Evolutionary conservation across 2,888 invertebrate species (phyloP), one percentile per base, ranked within the genome.

Genomic region (Patella pellucida): DNA sequence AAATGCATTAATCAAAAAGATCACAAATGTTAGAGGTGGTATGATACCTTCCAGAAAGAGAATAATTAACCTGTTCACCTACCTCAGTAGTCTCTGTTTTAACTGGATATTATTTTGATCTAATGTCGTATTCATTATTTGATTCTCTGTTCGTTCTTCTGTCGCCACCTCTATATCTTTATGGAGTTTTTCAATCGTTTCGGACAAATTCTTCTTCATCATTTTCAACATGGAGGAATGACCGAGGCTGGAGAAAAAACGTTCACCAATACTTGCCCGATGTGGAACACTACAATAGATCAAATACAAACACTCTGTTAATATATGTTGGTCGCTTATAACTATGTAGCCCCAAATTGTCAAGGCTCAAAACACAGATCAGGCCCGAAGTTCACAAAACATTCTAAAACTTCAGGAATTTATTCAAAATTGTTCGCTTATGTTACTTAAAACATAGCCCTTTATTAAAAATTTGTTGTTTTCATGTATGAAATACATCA

Each of bases 201-300:
- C 94, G 79, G 93, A 93, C 7, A 96, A 89, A 75, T 94, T 93
- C 79, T 93, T 93, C 86, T 95, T 95, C 79, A 96, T 91, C 85
- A 93, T 93, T 86, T 95, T 95, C 87, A 94, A 88, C 84, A 94
- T 93, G 71, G 92, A 93, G 52, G 94, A 91, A 85, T 95, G 93
- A 16, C 94, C 92, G 88, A 94, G 93, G 2, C 94, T 94, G 80
- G 95, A 94, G 86, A 95, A 96, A 89, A 95, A 95, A 87, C 94
- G 94, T 81, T 94, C 93, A 2, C 95, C 95, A 0, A 95, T 93
- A 78, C 95, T 94, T 72, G 93, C 93, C 76, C 92, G 91, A 83
- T 93, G 93, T 31, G 91, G 89, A 23, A 91, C 87, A 74, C 93
- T 94, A 85, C 27, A 87, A 86, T 76, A 73, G 19, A 56, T 12